Percentiles rank a stretch among this genome's conserved stretches.
Conservation (phyloP, 2,113 vertebrate genomes). For the Vulpes ferrilata region DNA sequence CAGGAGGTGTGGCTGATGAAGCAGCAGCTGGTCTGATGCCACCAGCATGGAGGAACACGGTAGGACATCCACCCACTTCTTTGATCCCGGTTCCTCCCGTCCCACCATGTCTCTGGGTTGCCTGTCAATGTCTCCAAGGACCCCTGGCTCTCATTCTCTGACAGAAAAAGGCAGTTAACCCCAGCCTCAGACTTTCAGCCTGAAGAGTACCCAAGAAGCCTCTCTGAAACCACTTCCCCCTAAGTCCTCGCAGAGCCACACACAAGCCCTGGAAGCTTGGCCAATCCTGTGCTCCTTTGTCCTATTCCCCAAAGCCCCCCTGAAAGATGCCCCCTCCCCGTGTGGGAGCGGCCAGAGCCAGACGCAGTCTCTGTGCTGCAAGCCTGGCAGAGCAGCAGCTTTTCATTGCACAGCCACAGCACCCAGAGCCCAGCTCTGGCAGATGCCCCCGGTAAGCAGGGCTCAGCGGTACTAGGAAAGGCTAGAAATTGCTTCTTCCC, state of each 20-base stretch:
- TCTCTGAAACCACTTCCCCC: neutral
- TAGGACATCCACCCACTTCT: neutral
- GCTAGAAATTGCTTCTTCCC: neutral
- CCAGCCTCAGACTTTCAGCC: neutral
- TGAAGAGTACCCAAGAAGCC: neutral
- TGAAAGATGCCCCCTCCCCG: neutral
- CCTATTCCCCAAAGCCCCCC: neutral
- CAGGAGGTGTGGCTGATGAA: neutral
- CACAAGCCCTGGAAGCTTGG: neutral
- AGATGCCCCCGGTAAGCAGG: neutral
- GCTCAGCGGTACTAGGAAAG: neutral
- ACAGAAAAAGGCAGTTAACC: neutral
- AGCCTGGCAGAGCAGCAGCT: neutral
- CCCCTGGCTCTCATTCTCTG: neutral
- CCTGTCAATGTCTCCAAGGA: neutral
- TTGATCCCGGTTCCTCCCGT: neutral
- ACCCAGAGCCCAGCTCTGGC: conserved; percentile 19
- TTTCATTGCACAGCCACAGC: neutral
- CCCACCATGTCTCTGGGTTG: neutral
- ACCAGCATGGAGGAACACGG: neutral
- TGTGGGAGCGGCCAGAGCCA: neutral
- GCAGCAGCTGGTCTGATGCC: neutral
- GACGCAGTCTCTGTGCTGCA: neutral
- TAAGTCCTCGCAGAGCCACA: neutral
- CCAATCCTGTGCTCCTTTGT: neutral